phyloP scores from a whole-genome alignment of 1,140 invertebrate species.

The Bicyclus anynana region DNA sequence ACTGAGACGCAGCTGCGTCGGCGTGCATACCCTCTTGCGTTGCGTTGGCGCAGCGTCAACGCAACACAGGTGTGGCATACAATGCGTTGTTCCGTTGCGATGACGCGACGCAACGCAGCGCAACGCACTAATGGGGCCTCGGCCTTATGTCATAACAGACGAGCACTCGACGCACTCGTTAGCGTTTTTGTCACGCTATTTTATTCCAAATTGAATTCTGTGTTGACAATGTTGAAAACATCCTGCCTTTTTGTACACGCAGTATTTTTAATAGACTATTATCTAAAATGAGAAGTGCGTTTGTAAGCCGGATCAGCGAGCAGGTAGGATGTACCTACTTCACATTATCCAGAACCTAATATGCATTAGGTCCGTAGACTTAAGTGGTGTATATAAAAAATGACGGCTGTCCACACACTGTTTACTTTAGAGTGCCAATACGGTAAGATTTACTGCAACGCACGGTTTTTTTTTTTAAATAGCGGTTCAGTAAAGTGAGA shows the following conservation, averaged over 20 bases:
- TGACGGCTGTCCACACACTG: too few species aligned
- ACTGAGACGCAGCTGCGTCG: too few species aligned
- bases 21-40: too few species aligned
- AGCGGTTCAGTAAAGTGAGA: too few species aligned
- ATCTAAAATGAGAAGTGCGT: slow-evolving; percentile 28
- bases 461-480: too few species aligned
- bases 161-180: slow-evolving; percentile 55
- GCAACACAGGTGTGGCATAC: too few species aligned
- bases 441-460: too few species aligned
- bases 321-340: slow-evolving; percentile 11
- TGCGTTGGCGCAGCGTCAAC: too few species aligned
- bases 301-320: slow-evolving; percentile 17
- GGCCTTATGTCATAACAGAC: slow-evolving; percentile 76
- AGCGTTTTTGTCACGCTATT: slow-evolving; percentile 59
- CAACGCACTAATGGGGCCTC: too few species aligned
- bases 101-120: too few species aligned
- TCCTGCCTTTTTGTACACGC: slow-evolving; percentile 59
- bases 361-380: not conserved
- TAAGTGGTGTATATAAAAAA: not conserved
- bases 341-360: not conserved
- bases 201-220: slow-evolving; percentile 70
- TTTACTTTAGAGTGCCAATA: too few species aligned
- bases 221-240: slow-evolving; percentile 69
- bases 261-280: slow-evolving; percentile 45
- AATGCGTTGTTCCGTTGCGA: too few species aligned